Conservation (phyloP, 1,140 invertebrate genomes). For the Grapholita molesta region DNA sequence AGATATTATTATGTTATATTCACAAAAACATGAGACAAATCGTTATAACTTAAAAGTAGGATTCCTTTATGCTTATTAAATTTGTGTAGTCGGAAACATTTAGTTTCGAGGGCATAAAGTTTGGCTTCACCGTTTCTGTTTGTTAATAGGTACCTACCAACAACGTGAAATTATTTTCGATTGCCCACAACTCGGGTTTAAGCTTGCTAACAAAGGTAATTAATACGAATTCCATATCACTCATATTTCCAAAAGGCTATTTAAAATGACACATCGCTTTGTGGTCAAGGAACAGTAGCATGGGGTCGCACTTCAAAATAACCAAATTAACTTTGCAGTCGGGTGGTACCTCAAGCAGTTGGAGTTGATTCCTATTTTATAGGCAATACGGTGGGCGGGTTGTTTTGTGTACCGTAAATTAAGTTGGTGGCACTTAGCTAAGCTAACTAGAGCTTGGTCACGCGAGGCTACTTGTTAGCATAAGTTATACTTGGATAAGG, state of each 20-base stretch:
- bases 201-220: neutral
- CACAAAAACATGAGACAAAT: no score
- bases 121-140: no score
- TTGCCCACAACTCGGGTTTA: neutral
- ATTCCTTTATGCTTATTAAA: no score
- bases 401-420: neutral
- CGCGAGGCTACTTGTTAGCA: slow-evolving; percentile 1
- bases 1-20: no score
- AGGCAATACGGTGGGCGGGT: neutral
- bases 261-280: slow-evolving; percentile 1
- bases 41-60: no score
- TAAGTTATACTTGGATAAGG: neutral
- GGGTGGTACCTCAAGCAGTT: neutral
- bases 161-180: neutral
- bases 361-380: neutral
- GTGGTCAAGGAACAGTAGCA: slow-evolving; percentile 1
- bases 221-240: neutral
- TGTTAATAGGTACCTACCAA: neutral
- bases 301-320: neutral
- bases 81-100: no score
- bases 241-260: neutral
- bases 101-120: no score
- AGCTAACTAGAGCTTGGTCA: neutral
- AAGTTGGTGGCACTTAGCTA: neutral
- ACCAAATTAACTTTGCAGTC: neutral